Conservation (phyloP, 2,888 invertebrate genomes). For the Pammene aurita region DNA sequence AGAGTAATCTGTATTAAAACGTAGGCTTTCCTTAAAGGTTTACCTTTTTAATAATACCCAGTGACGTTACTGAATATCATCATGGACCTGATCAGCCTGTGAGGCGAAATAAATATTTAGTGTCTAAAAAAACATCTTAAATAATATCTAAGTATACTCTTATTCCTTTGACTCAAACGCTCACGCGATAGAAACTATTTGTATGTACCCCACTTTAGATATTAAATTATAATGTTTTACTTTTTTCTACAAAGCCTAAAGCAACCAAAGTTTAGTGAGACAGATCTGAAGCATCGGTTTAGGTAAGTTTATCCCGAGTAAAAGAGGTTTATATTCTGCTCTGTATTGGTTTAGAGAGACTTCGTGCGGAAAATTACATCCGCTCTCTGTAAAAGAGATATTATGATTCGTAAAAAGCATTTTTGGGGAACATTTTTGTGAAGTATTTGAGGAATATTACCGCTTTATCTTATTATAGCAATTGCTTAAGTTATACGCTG, state of each 20-base stretch:
- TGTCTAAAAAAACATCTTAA: not conserved
- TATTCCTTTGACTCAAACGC: not conserved
- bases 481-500: not conserved
- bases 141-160: not conserved
- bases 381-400: constrained; percentile 50
- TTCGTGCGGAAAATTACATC: constrained; percentile 67
- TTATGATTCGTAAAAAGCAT: constrained; percentile 43
- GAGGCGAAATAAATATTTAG: not conserved
- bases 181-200: not conserved
- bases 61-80: not conserved
- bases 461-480: not conserved
- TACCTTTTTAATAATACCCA: no score
- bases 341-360: constrained; percentile 62
- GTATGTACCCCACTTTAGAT: constrained; percentile 1
- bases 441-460: constrained; percentile 8
- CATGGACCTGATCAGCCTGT: not conserved
- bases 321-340: constrained; percentile 63
- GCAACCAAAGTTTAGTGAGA: constrained; percentile 39
- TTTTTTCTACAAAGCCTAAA: constrained; percentile 30
- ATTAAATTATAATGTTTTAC: constrained; percentile 9
- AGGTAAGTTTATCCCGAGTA: constrained; percentile 60
- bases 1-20: no score
- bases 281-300: constrained; percentile 58
- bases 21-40: no score
- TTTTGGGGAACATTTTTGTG: constrained; percentile 12